phyloP scores from a whole-genome alignment of 2,797 vertebrate genomes.

The Tachyglossus aculeatus region DNA sequence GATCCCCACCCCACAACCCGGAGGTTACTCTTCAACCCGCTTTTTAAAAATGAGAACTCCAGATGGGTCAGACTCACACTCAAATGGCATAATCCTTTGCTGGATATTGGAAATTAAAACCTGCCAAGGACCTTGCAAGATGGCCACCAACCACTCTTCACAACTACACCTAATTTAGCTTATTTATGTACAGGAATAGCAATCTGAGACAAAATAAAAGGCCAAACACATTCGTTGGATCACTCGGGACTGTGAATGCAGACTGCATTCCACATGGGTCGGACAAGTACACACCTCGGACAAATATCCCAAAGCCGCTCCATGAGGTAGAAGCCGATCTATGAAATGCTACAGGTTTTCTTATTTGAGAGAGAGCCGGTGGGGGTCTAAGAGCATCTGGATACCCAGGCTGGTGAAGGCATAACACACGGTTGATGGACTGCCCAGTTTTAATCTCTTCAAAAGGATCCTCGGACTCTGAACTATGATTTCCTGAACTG shows the following conservation, averaged over 20 bases:
- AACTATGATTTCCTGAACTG: neutral
- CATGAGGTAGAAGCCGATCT: neutral
- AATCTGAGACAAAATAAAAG: no score
- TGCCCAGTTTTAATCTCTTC: neutral
- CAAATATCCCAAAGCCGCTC: neutral
- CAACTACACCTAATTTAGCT: fast-evolving
- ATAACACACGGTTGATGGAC: neutral
- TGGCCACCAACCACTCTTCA: neutral
- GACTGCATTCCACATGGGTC: fast-evolving
- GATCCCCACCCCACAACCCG: no score
- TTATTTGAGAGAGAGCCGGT: fast-evolving
- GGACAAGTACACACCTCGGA: fast-evolving
- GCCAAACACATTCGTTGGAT: no score
- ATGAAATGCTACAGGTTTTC: fast-evolving
- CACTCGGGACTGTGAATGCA: no score
- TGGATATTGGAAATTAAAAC: fast-evolving
- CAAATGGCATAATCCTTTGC: no score
- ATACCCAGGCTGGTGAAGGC: neutral
- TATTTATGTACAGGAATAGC: no score
- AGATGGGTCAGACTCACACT: no score
- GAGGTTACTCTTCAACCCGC: slow-evolving; percentile 3
- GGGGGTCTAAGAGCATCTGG: neutral
- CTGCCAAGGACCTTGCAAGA: neutral
- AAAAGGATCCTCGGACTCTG: slow-evolving; percentile 12
- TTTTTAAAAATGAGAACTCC: no score